A percentile compares a stretch with the other conserved stretches of the same genome.
Evolutionary conservation across 1,140 invertebrate species (phyloP).

Genomic region (Pseudomyrmex concolor): DNA sequence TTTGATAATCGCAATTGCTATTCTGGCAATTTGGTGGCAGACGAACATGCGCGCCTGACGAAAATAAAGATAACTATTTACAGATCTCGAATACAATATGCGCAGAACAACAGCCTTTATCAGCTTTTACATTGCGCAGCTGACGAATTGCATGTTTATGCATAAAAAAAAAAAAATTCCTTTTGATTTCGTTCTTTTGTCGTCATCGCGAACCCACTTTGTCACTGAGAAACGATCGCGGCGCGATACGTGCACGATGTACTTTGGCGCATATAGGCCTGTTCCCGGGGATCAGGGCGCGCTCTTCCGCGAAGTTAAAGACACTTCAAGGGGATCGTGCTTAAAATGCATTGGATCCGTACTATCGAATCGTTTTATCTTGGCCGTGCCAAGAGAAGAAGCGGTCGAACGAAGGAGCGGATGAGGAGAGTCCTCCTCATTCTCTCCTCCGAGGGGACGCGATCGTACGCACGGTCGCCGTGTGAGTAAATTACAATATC

Average conservation of each 20-base stretch:
- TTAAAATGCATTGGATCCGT: constrained; percentile 83
- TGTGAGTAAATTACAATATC: constrained; percentile 44
- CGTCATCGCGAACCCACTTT: constrained; percentile 60
- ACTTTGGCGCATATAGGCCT: neutral
- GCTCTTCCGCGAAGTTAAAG: constrained; percentile 74
- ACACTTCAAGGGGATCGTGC: constrained; percentile 74
- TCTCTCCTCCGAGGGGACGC: constrained; percentile 28
- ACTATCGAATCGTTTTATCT: constrained; percentile 80
- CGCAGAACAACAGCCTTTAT: constrained; percentile 40
- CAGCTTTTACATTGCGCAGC: constrained; percentile 47
- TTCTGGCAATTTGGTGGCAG: neutral
- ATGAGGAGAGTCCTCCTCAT: constrained; percentile 15
- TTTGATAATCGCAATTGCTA: neutral
- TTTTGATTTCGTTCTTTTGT: constrained; percentile 60
- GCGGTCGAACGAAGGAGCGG: constrained; percentile 50
- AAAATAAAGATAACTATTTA: constrained; percentile 14
- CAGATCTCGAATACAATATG: constrained; percentile 21
- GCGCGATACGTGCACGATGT: constrained; percentile 58
- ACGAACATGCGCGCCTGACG: neutral
- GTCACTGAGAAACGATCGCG: constrained; percentile 68
- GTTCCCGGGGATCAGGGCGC: constrained; percentile 7
- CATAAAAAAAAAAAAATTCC: constrained; percentile 1
- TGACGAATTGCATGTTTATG: constrained; percentile 64
- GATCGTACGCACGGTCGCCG: constrained; percentile 30
- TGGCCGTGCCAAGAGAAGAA: constrained; percentile 62